Evolutionary conservation across 2,113 vertebrate species (phyloP).

Genomic region (Psophia crepitans): DNA sequence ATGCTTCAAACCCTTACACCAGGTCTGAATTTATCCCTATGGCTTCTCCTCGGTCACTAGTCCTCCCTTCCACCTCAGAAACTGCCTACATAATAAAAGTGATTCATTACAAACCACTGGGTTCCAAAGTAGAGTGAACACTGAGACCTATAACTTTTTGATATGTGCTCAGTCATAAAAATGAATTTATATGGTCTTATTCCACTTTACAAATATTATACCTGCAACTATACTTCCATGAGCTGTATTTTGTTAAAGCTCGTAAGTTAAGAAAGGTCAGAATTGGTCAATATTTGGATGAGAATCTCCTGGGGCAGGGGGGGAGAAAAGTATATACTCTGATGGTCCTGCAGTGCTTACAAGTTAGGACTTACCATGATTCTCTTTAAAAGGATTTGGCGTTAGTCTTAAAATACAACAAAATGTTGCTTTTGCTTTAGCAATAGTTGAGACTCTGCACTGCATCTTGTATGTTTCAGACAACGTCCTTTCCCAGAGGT

Average conservation of each 20-base stretch:
- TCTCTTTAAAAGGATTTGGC: not conserved
- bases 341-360: not conserved
- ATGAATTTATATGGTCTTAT: constrained; percentile 63
- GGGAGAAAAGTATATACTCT: not conserved
- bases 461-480: not conserved
- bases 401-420: not conserved
- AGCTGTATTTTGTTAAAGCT: constrained; percentile 60
- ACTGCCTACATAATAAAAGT: constrained; percentile 69
- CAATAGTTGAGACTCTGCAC: not conserved
- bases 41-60: constrained; percentile 67
- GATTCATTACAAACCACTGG: constrained; percentile 73
- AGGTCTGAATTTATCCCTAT: constrained; percentile 59
- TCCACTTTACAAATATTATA: constrained; percentile 66
- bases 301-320: not conserved
- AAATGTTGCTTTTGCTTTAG: not conserved
- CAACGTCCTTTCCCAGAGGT: not conserved
- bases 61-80: constrained; percentile 65
- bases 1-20: constrained; percentile 52
- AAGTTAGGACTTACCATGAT: not conserved
- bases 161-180: constrained; percentile 74
- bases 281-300: constrained; percentile 55
- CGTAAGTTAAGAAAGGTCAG: constrained; percentile 42
- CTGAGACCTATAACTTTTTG: constrained; percentile 68
- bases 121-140: constrained; percentile 65
- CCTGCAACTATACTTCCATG: constrained; percentile 15